Percentiles rank a stretch among this genome's conserved stretches.
Evolutionary conservation across 2,888 invertebrate genomes (phyloP).

Genomic region (Ormyrus thymus): DNA sequence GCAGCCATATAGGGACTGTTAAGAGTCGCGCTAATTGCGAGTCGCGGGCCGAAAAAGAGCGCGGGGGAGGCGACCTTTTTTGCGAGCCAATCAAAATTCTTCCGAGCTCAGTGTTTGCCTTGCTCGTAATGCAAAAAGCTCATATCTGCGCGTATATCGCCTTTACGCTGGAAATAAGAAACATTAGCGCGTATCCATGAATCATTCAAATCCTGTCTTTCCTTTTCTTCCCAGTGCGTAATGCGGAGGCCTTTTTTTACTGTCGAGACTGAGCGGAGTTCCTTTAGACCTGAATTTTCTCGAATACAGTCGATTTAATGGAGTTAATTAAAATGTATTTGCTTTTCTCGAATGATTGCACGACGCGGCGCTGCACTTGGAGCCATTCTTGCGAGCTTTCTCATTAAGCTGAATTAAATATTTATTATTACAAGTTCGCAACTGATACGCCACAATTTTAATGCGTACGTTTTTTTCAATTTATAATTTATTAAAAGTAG

Average conservation of each 20-base stretch:
- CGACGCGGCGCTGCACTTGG: background rate
- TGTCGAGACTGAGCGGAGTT: conserved; percentile 9
- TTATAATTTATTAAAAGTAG: background rate
- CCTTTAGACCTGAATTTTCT: conserved; percentile 27
- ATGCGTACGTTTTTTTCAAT: background rate
- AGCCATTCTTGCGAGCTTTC: conserved; percentile 6
- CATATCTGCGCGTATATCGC: conserved; percentile 27
- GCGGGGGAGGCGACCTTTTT: conserved; percentile 57
- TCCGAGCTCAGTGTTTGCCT: conserved; percentile 52
- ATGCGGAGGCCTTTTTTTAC: too few relatives aligned
- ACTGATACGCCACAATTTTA: conserved; percentile 24
- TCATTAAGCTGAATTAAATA: conserved; percentile 44
- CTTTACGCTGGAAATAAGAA: background rate
- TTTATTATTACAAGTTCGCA: conserved; percentile 32
- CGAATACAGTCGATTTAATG: conserved; percentile 39
- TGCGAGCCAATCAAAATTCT: conserved; percentile 64
- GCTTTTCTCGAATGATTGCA: conserved; percentile 35
- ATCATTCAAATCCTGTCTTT: conserved; percentile 6
- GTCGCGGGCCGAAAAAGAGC: conserved; percentile 45
- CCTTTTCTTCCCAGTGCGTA: background rate
- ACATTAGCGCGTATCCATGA: conserved; percentile 38
- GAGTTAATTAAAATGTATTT: conserved; percentile 46
- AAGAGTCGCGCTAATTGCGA: conserved; percentile 58
- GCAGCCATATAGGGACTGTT: conserved; percentile 56
- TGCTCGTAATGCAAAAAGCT: conserved; percentile 39